Percentiles rank a stretch among this genome's conserved stretches.
These are phyloP conservation scores for Diloba caeruleocephala DNA, from an alignment of 2,888 invertebrate species.

Conservation along the genomic window DNA sequence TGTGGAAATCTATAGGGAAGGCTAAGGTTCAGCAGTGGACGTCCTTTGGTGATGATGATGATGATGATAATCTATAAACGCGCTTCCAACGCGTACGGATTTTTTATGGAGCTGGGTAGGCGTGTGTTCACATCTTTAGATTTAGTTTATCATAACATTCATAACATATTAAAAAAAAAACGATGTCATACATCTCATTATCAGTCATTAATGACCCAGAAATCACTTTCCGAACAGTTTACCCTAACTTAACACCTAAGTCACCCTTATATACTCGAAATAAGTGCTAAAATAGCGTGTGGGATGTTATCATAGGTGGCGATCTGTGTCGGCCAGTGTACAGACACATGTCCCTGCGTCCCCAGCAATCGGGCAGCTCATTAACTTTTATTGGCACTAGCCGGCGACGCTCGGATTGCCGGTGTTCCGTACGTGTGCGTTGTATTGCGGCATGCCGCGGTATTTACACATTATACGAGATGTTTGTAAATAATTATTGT, in stretches of 20 bases:
- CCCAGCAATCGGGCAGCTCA: conserved; percentile 70
- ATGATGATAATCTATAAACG: too few relatives aligned
- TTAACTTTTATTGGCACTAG: conserved; percentile 78
- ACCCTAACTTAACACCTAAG: neutral
- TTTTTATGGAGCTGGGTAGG: too few relatives aligned
- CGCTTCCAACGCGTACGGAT: too few relatives aligned
- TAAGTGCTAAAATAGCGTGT: conserved; percentile 30
- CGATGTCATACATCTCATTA: conserved; percentile 34
- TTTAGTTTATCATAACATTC: too few relatives aligned
- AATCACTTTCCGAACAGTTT: conserved; percentile 9
- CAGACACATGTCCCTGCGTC: conserved; percentile 61
- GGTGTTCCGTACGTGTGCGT: conserved; percentile 55
- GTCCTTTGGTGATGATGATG: too few relatives aligned
- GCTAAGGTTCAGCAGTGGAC: too few relatives aligned
- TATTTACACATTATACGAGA: too few relatives aligned
- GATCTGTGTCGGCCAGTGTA: conserved; percentile 45
- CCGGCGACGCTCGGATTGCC: conserved; percentile 63
- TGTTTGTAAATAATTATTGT: too few relatives aligned
- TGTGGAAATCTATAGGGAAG: too few relatives aligned
- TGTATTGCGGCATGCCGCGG: conserved; percentile 39
- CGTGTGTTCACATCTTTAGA: too few relatives aligned
- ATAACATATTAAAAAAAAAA: conserved; percentile 16
- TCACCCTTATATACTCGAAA: neutral
- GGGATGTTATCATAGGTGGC: conserved; percentile 35
- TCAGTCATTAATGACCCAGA: conserved; percentile 34